Conservation (phyloP, 1,140 invertebrate genomes). For the Procambarus virginalis region DNA sequence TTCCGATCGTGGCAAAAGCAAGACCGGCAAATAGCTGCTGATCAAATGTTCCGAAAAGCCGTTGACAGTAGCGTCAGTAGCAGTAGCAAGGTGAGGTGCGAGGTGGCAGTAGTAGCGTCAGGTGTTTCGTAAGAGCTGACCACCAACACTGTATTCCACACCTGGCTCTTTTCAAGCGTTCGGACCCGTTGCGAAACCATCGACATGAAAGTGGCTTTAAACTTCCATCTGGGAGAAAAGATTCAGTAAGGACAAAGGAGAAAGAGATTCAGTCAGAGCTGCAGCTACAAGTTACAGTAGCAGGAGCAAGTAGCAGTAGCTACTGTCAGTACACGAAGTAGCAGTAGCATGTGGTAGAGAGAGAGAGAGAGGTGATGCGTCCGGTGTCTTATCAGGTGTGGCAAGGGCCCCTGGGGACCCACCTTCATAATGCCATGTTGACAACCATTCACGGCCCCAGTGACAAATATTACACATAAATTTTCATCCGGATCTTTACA, state of each 20-base stretch:
- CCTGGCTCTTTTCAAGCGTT: background rate
- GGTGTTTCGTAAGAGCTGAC: too few relatives aligned
- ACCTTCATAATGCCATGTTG: conserved; percentile 59
- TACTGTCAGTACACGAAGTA: too few relatives aligned
- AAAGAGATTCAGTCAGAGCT: background rate
- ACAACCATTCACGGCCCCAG: conserved; percentile 61
- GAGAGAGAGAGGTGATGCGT: background rate
- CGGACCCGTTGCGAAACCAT: background rate
- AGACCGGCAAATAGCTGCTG: too few relatives aligned
- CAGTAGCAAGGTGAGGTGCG: background rate
- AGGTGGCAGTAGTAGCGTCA: too few relatives aligned
- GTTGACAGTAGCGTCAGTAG: background rate
- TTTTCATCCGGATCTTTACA: conserved; percentile 65
- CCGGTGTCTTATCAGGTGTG: background rate
- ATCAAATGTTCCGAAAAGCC: too few relatives aligned
- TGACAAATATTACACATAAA: conserved; percentile 68
- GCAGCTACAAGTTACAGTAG: background rate
- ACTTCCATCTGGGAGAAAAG: too few relatives aligned
- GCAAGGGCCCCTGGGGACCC: background rate
- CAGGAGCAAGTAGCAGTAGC: background rate
- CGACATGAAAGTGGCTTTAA: background rate
- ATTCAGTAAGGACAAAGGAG: background rate
- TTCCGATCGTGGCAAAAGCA: too few relatives aligned
- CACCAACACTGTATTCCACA: too few relatives aligned
- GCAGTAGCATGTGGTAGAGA: too few relatives aligned